Base-by-base conservation (phyloP, 2,113 vertebrate genomes). In the Ochotona curzoniae region DNA sequence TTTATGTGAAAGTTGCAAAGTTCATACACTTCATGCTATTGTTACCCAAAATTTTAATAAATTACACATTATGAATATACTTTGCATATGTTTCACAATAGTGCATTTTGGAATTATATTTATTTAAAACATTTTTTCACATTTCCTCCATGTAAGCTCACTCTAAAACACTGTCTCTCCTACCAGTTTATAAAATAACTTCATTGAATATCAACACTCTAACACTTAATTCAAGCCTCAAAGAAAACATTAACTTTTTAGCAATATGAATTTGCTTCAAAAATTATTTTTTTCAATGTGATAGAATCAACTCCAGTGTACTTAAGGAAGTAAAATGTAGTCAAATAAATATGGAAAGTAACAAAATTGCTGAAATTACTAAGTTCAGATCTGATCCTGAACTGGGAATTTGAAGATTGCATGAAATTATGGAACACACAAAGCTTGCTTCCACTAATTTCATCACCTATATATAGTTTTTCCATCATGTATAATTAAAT, bases 141-240 rank as follows among this genome's bases (percentile, higher is more conserved):
- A 57, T 57, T 57, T 17, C 15, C 7, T 38, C 8, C 87, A 8
- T 63, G 70, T 23, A 38, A 5, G 8, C 47, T 89, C 5, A 49
- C 81, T 80, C 51, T n/a, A 75, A 20, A 20, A 3, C 6, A 57
- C 5, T 80, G 26, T 80, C 4, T 20, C 38, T 35, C 60, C 35
- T 60, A 38, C 8, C n/a, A 63, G 38, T 21, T 82, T 75, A 61
- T 25, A 91, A 94, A 92, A 78, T 79, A 76, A 66, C 13, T 75
- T 73, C 32, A 13, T 47, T 73, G 9, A 67, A 67, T 64, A 74
- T 30, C 5, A 30, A 38, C 25, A 89, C 28, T 18, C 3, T 15
- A 49, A 28, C 57, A 67, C 83, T 88, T 71, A 26, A 35, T 83
- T 83, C 17, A 78, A 14, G 11, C 51, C n/a, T 44, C 60, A 4